Conservation (phyloP, 2,888 invertebrate genomes). For the Eristalinus sepulchralis region DNA sequence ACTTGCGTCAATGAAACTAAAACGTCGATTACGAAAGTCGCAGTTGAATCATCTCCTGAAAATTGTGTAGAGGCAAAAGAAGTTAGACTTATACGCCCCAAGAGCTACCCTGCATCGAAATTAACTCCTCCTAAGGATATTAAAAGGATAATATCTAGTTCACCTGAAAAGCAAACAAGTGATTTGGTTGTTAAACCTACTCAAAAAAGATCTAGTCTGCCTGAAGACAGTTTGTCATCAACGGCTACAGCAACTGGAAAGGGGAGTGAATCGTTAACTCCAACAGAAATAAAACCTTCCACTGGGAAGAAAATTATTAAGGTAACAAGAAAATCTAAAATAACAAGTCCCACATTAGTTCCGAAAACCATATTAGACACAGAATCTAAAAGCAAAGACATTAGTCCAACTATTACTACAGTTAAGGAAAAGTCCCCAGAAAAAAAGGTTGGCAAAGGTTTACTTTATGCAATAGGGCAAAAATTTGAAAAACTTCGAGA, state of each 20-base stretch:
- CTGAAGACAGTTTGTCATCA: constrained; percentile 75
- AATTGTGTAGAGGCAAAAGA: constrained; percentile 72
- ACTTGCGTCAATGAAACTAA: constrained; percentile 36
- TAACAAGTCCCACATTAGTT: constrained; percentile 75
- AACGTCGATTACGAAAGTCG: constrained; percentile 38
- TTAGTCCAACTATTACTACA: constrained; percentile 74
- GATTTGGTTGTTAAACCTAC: constrained; percentile 24
- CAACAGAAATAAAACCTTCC: constrained; percentile 74
- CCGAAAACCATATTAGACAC: constrained; percentile 72
- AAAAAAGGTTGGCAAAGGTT: constrained; percentile 84
- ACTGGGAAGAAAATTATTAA: constrained; percentile 75
- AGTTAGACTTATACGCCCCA: constrained; percentile 82
- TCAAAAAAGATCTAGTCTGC: constrained; percentile 34
- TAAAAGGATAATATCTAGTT: constrained; percentile 72
- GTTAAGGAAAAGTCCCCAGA: constrained; percentile 81
- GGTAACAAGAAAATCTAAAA: constrained; percentile 76
- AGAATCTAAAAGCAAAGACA: constrained; percentile 76
- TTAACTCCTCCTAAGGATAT: constrained; percentile 79
- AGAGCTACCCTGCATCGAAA: constrained; percentile 83
- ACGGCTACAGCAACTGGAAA: constrained; percentile 75
- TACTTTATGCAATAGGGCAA: constrained; percentile 89
- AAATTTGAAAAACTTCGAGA: constrained; percentile 87
- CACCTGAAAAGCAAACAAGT: constrained; percentile 23
- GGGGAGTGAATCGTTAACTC: constrained; percentile 72
- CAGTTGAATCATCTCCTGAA: constrained; percentile 29